phyloP scores from a whole-genome alignment of 2,888 invertebrate genomes.

The Emmelina monodactyla region DNA sequence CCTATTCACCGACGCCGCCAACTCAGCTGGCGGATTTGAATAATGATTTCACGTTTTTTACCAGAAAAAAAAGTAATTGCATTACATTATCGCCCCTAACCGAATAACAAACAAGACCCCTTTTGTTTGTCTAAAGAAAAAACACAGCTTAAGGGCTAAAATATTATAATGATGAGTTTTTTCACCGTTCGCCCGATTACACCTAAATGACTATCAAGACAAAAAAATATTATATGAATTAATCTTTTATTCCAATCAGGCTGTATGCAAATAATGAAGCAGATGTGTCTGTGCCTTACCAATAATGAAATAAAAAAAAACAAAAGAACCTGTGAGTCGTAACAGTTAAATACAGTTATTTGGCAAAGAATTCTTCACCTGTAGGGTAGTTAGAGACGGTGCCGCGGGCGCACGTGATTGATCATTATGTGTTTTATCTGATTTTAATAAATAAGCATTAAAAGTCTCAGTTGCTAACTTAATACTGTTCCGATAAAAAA shows the following conservation, averaged over 20 bases:
- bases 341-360: neutral
- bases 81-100: slow-evolving; percentile 65
- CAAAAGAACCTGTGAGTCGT: neutral
- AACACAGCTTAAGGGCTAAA: slow-evolving; percentile 65
- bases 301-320: neutral
- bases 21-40: slow-evolving; percentile 62
- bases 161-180: slow-evolving; percentile 60
- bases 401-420: too few species aligned
- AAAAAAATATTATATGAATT: slow-evolving; percentile 60
- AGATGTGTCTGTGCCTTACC: slow-evolving; percentile 42
- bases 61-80: slow-evolving; percentile 52
- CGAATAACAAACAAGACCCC: slow-evolving; percentile 62
- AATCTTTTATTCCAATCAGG: slow-evolving; percentile 58
- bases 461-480: too few species aligned
- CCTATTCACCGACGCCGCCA: slow-evolving; percentile 22
- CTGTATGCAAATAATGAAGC: slow-evolving; percentile 54
- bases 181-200: slow-evolving; percentile 52
- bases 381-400: too few species aligned
- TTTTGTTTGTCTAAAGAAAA: slow-evolving; percentile 61
- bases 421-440: too few species aligned
- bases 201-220: slow-evolving; percentile 57
- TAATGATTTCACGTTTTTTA: slow-evolving; percentile 51
- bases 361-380: too few species aligned
- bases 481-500: too few species aligned
- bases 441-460: too few species aligned